Evolutionary conservation across 2,888 invertebrate species (phyloP).

Genomic region (Amblyteles armatorius): DNA sequence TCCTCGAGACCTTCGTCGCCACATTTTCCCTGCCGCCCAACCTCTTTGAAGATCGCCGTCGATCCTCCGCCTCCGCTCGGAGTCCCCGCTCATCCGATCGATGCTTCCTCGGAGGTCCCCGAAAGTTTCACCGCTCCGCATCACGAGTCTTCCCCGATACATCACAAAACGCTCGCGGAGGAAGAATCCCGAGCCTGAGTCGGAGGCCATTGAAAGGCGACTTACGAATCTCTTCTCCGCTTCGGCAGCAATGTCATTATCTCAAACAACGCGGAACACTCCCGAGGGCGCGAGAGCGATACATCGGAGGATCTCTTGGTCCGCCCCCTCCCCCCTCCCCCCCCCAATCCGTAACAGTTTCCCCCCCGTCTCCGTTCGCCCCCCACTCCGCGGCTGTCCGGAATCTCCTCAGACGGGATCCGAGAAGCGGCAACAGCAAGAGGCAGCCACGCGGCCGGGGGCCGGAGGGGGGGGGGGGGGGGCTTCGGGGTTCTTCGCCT

Average conservation of each 20-base stretch:
- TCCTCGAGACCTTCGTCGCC: no score
- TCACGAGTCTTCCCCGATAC: not conserved
- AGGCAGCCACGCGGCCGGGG: not conserved
- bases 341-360: constrained; percentile 19
- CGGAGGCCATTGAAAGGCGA: constrained; percentile 68
- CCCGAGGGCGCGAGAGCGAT: constrained; percentile 70
- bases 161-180: not conserved
- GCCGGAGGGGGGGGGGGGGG: not conserved
- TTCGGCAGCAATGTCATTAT: constrained; percentile 76
- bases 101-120: no score
- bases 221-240: constrained; percentile 67
- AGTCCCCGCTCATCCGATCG: no score
- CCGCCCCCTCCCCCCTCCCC: no score
- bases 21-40: no score
- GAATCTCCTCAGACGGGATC: not conserved
- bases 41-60: no score
- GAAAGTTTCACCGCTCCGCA: no score
- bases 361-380: constrained; percentile 45
- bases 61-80: no score
- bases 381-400: not conserved
- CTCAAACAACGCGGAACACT: constrained; percentile 76
- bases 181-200: constrained; percentile 11
- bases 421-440: not conserved
- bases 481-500: not conserved
- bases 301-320: constrained; percentile 64